phyloP scores from a whole-genome alignment of 2,797 vertebrate species.

The Thaleichthys pacificus region DNA sequence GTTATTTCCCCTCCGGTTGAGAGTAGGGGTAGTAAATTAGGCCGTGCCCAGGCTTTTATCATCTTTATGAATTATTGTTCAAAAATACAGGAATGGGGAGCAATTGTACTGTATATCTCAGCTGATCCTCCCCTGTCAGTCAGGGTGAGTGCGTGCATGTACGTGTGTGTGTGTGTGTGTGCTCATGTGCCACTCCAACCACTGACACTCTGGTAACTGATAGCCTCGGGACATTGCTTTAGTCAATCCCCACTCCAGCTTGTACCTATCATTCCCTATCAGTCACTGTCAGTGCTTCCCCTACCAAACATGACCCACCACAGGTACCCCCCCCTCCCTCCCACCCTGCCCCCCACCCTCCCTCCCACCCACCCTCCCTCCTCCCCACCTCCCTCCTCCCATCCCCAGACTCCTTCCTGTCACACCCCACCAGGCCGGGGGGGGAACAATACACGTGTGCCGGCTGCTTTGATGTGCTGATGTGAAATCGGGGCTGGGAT shows the following conservation, averaged over 20 bases:
- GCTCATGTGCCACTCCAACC: constrained; percentile 1
- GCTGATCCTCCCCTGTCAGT: constrained; percentile 41
- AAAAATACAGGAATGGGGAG: constrained; percentile 41
- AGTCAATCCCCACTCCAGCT: constrained; percentile 1
- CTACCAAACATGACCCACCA: constrained; percentile 12
- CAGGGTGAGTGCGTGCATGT: constrained; percentile 15
- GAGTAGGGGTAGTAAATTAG: constrained; percentile 57
- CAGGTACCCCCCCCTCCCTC: neutral
- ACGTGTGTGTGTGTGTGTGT: constrained; percentile 27
- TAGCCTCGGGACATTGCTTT: neutral
- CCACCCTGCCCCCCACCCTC: neutral
- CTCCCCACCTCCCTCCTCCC: constrained; percentile 3
- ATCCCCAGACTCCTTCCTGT: constrained; percentile 43
- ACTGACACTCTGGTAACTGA: neutral
- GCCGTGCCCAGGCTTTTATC: constrained; percentile 56
- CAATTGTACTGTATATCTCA: constrained; percentile 31
- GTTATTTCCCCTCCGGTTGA: constrained; percentile 46
- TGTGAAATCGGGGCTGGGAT: constrained; percentile 76
- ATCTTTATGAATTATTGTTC: constrained; percentile 60
- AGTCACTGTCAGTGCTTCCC: neutral
- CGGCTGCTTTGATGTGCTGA: constrained; percentile 76
- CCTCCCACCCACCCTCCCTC: neutral
- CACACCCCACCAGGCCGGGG: constrained; percentile 55
- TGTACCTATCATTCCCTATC: neutral
- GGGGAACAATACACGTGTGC: constrained; percentile 62